phyloP scores from a whole-genome alignment of 2,797 vertebrate genomes.

The Poeciliopsis gracilis region DNA sequence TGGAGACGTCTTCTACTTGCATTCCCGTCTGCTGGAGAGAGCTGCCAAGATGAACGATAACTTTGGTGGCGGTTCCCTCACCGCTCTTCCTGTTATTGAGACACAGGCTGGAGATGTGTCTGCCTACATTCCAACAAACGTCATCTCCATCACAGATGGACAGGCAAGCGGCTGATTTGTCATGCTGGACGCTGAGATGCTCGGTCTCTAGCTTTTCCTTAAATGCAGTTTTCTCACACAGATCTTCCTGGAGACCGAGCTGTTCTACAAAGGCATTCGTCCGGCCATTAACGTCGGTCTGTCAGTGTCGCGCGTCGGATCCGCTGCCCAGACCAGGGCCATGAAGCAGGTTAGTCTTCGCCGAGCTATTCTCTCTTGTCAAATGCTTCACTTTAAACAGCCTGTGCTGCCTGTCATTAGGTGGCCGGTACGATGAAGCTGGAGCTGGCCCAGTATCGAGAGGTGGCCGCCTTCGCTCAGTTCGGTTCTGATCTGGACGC shows the following conservation, averaged over 20 bases:
- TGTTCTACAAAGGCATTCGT: slow-evolving; percentile 98
- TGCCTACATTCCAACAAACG: slow-evolving; percentile 98
- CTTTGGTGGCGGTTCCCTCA: slow-evolving; percentile 95
- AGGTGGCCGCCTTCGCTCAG: slow-evolving; percentile 96
- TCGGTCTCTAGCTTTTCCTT: neutral
- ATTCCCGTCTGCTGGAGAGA: slow-evolving; percentile 96
- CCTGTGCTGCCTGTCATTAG: slow-evolving; percentile 61
- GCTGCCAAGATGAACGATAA: slow-evolving; percentile 99
- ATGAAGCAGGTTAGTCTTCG: slow-evolving; percentile 91
- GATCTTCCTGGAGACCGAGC: slow-evolving; percentile 98
- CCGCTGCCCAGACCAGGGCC: slow-evolving; percentile 96
- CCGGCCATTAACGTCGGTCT: slow-evolving; percentile 98
- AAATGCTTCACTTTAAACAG: neutral
- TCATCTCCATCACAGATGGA: slow-evolving; percentile 98
- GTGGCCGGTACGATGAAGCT: slow-evolving; percentile 98
- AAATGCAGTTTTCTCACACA: slow-evolving; percentile 45
- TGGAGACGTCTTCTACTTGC: slow-evolving; percentile 96
- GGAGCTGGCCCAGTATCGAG: slow-evolving; percentile 95
- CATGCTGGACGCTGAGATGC: neutral
- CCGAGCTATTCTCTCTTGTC: slow-evolving; percentile 34
- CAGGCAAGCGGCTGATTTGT: slow-evolving; percentile 79
- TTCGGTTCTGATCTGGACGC: slow-evolving; percentile 97
- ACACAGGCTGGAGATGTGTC: slow-evolving; percentile 98
- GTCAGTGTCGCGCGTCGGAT: slow-evolving; percentile 96
- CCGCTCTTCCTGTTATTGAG: slow-evolving; percentile 95